Base-by-base conservation (phyloP, 1,140 invertebrate genomes). In the Proales similis region DNA sequence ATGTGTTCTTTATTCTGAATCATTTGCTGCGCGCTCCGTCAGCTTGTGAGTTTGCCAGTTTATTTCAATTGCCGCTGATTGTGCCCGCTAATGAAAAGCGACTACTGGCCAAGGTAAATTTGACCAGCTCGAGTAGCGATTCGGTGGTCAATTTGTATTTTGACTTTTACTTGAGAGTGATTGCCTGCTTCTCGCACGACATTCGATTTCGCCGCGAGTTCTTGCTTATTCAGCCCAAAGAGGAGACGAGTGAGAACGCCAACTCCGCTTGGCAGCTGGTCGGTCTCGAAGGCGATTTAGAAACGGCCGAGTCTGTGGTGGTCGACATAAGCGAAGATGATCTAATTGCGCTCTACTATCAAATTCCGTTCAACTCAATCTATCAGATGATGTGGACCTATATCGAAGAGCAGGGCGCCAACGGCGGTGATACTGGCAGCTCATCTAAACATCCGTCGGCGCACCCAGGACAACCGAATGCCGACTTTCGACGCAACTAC, bases 41-140 rank as follows among this genome's bases (percentile, higher is more conserved):
- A 4, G 33, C 51, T 24, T 17, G 39, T 9, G 32, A 57, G 39
- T 57, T 57, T 57, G 45, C 36, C 45, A 29, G 30, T 57, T 42
- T 57, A 9, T 42, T 57, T 24, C 51, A 57, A 57, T 7, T 57
- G 11, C 51, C 51, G 20, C 45, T 57, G n/a, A 42, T 57, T 57
- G n/a, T 29, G 38, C 11, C 14, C 45, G 6, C 17, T 2, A 12
- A 20, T 17, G 51, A 57, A 57, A 57, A 57, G 19, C 14, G 14
- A 24, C 11, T 30, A 30, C 22, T 57, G 39, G 39, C 39, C 24
- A 57, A 57, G 45, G 6, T 57, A 2, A 57, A 7, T 57, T 6
- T 57, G 12, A 57, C 39, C 27, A 30, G 24, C 3, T 57, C 51
- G n/a, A 57, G 45, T 29, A 42, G 36, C 29, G 51, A 57, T 24